Evolutionary conservation across 2,888 invertebrate species (phyloP).

Genomic region (Mesochorus sp.): DNA sequence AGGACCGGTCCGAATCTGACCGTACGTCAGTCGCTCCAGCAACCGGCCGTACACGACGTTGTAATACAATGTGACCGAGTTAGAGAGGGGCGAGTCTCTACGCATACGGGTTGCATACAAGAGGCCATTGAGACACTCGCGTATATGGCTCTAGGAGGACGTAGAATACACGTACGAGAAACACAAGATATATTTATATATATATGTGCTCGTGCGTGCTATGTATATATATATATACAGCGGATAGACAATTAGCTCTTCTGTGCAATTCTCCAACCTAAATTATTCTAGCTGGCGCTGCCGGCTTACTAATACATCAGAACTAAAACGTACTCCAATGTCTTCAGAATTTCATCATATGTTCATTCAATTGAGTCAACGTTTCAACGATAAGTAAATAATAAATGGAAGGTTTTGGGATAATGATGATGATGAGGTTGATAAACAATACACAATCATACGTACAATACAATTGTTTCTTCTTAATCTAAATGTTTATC

Average conservation of each 20-base stretch:
- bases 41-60: conserved; percentile 65
- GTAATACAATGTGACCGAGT: conserved; percentile 76
- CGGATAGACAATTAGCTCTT: conserved; percentile 81
- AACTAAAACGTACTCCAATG: conserved; percentile 21
- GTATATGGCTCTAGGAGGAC: conserved; percentile 65
- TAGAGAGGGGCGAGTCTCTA: conserved; percentile 37
- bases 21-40: conserved; percentile 75
- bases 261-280: conserved; percentile 75
- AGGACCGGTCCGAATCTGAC: conserved; percentile 70
- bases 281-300: conserved; percentile 61
- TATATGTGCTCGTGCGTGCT: conserved; percentile 55
- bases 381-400: too few species aligned
- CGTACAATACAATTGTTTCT: too few species aligned
- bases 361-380: background rate
- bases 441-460: too few species aligned
- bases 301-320: conserved; percentile 53
- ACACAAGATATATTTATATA: conserved; percentile 74
- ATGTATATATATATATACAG: conserved; percentile 63
- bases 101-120: conserved; percentile 70
- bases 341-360: background rate
- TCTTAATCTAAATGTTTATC: too few species aligned
- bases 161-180: conserved; percentile 56
- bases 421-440: too few species aligned
- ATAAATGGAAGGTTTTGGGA: too few species aligned
- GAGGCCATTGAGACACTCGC: conserved; percentile 80